Evolutionary conservation across 2,888 invertebrate species (phyloP).

Genomic region (Cetonia aurata): DNA sequence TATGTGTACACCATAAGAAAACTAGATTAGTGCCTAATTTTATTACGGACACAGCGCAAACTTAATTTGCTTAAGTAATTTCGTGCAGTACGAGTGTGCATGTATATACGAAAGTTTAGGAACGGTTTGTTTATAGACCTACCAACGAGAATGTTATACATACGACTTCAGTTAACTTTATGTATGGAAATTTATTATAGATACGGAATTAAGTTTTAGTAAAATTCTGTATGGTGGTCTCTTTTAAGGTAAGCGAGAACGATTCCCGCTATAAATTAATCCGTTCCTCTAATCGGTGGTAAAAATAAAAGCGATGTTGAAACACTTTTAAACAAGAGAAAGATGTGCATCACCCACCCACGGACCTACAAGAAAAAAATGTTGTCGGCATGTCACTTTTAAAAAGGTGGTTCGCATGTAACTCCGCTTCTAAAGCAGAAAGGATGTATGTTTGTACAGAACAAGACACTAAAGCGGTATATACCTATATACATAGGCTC

Average conservation of each 20-base stretch:
- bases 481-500: background rate
- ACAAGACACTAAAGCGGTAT: constrained; percentile 37
- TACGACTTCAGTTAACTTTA: too few relatives aligned
- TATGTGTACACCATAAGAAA: constrained; percentile 15
- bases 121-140: constrained; percentile 1
- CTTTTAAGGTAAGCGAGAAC: too few relatives aligned
- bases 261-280: too few relatives aligned
- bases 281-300: background rate
- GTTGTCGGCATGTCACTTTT: constrained; percentile 1
- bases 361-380: constrained; percentile 13
- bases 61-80: constrained; percentile 31
- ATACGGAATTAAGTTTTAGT: too few relatives aligned
- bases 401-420: constrained; percentile 31
- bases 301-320: background rate
- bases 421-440: constrained; percentile 24
- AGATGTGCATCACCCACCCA: background rate
- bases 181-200: too few relatives aligned
- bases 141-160: background rate
- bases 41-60: constrained; percentile 13
- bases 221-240: too few relatives aligned
- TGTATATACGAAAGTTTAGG: background rate
- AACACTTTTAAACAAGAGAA: background rate
- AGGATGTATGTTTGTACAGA: constrained; percentile 42
- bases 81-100: background rate
- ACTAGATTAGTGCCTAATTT: constrained; percentile 9